A percentile compares a stretch with the other conserved stretches of the same genome.
Conservation (phyloP, 1,140 invertebrate species). For the Coelopa frigida region DNA sequence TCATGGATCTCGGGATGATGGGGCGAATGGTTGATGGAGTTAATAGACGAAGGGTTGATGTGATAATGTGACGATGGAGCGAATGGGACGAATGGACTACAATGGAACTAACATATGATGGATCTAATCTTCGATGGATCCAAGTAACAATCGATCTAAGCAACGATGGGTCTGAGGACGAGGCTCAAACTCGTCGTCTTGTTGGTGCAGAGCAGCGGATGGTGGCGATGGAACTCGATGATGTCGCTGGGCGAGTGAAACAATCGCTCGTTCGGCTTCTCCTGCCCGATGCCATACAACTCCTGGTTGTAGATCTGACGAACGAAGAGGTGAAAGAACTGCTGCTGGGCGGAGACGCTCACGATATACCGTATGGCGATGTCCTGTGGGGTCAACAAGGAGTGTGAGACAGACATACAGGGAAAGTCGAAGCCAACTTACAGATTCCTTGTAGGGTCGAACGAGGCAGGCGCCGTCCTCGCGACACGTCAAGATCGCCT, state of each 20-base stretch:
- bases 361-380: slow-evolving; percentile 37
- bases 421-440: not conserved
- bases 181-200: slow-evolving; percentile 26
- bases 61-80: too few species aligned
- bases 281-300: slow-evolving; percentile 30
- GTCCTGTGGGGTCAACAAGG: slow-evolving; percentile 15
- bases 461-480: slow-evolving; percentile 38
- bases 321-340: slow-evolving; percentile 37
- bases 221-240: slow-evolving; percentile 30
- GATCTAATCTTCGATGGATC: too few species aligned
- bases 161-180: slow-evolving; percentile 23
- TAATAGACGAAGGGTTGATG: too few species aligned
- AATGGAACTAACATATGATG: too few species aligned
- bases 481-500: slow-evolving; percentile 23
- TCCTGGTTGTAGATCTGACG: slow-evolving; percentile 28
- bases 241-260: slow-evolving; percentile 34
- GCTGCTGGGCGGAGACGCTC: slow-evolving; percentile 30
- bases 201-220: slow-evolving; percentile 36
- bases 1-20: too few species aligned
- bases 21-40: too few species aligned
- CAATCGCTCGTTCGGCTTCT: slow-evolving; percentile 25
- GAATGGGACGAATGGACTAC: too few species aligned
- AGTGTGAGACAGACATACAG: not conserved
- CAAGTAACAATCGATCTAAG: too few species aligned
- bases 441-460: slow-evolving; percentile 36